phyloP scores from a whole-genome alignment of 1,140 invertebrate genomes.

The Maconellicoccus hirsutus region DNA sequence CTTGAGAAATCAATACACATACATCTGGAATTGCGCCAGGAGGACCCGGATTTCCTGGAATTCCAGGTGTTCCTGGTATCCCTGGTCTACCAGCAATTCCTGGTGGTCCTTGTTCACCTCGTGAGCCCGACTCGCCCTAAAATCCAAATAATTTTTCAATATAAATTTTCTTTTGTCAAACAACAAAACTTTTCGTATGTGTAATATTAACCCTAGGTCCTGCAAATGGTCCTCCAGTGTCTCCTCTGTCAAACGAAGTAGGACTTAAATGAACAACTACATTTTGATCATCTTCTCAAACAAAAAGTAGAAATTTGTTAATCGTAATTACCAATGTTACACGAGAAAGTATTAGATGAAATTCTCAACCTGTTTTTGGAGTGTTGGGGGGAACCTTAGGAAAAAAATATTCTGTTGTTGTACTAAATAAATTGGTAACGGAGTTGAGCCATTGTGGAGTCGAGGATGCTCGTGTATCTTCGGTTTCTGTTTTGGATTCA shows the following conservation, averaged over 20 bases:
- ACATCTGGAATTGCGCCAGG: conserved; percentile 63
- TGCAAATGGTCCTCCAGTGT: background rate
- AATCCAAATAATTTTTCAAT: conserved; percentile 15
- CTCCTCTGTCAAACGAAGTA: too few relatives aligned
- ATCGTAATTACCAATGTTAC: too few relatives aligned
- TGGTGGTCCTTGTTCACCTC: conserved; percentile 45
- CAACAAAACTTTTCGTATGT: background rate
- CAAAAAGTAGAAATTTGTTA: too few relatives aligned
- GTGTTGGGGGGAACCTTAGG: background rate
- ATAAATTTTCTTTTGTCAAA: too few relatives aligned
- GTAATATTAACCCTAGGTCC: background rate
- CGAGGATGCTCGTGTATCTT: background rate
- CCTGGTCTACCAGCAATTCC: conserved; percentile 49
- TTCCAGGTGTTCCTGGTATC: conserved; percentile 46
- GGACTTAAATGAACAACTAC: too few relatives aligned
- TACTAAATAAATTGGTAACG: background rate
- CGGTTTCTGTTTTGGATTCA: background rate
- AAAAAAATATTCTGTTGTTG: background rate
- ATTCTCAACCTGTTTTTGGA: background rate
- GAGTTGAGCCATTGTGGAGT: background rate
- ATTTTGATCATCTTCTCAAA: background rate
- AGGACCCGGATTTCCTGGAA: conserved; percentile 56
- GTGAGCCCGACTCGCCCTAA: conserved; percentile 41
- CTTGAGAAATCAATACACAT: background rate
- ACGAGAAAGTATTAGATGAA: background rate